Evolutionary conservation across 2,797 vertebrate species (phyloP), one percentile per base, ranked within the genome.

Genomic region (Pterois miles): DNA sequence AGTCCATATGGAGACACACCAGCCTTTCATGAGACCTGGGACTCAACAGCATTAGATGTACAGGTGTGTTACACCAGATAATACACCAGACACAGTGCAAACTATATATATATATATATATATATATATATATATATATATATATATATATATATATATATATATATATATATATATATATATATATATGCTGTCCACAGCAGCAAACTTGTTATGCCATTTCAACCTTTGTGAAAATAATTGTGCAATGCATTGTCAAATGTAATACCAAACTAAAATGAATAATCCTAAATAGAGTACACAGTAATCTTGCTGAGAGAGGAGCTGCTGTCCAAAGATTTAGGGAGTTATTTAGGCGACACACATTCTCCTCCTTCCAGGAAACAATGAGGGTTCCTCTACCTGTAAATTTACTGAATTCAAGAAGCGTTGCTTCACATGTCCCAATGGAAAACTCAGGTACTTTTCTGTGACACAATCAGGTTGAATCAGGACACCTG

Each of bases 21-120:
- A 5, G 54, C 38, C 5, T 71, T 87, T 83, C 56, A 86, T 72
- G 43, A 81, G 72, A 59, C 67, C 25, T 72, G 57, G 38, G 81
- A 23, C 50, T 68, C 70, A 86, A 52, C 74, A 73, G 58, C 29
- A 14, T 62, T 36, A 67, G n/a, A 82, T 79, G 76, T 57, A 74
- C 34, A 48, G 68, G 29, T 62, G 60, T 75, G 38, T 65, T 54
- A n/a, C n/a, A n/a, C n/a, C n/a, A n/a, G n/a, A n/a, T n/a, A 74
- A 77, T 48, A 62, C 71, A 71, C 46, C 60, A 59, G 70, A 65
- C 68, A 85, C 2, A 1, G 27, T 50, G 13, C 12, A 34, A 73
- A n/a, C n/a, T n/a, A n/a, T n/a, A n/a, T n/a, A n/a, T n/a, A n/a
- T n/a, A n/a, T n/a, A n/a, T n/a, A n/a, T n/a, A n/a, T n/a, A n/a